Evolutionary conservation across 2,888 invertebrate genomes (phyloP).

Genomic region (Lithosia quadra): DNA sequence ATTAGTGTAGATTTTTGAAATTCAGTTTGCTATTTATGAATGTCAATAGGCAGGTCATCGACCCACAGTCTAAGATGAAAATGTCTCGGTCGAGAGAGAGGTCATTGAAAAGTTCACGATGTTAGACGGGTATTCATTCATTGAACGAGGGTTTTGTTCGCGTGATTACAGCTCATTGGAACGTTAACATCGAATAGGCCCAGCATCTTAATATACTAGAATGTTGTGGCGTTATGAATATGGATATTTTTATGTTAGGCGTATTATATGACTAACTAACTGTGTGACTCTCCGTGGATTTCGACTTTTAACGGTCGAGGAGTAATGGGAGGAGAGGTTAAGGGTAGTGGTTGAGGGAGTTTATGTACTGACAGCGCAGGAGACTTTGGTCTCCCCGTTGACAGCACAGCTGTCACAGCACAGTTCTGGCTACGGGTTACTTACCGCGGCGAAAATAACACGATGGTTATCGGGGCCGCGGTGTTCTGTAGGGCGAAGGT

Average conservation of each 20-base stretch:
- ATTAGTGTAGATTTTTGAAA: background rate
- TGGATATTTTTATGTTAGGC: background rate
- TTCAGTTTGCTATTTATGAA: background rate
- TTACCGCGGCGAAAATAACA: too few relatives aligned
- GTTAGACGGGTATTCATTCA: conserved; percentile 11
- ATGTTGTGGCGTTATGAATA: background rate
- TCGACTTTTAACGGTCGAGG: too few relatives aligned
- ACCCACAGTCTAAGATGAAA: conserved; percentile 10
- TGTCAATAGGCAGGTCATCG: background rate
- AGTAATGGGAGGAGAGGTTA: too few relatives aligned
- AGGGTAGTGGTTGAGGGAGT: too few relatives aligned
- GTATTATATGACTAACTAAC: background rate
- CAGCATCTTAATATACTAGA: background rate
- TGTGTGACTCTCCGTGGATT: too few relatives aligned
- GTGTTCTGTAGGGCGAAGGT: too few relatives aligned
- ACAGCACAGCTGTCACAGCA: too few relatives aligned
- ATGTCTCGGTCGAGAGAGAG: conserved; percentile 14
- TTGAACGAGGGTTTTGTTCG: conserved; percentile 17
- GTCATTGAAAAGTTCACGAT: conserved; percentile 13
- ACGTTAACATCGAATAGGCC: background rate
- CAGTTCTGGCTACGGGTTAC: too few relatives aligned
- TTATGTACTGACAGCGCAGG: too few relatives aligned
- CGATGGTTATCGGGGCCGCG: too few relatives aligned
- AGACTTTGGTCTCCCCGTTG: too few relatives aligned
- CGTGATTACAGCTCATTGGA: conserved; percentile 10